Evolutionary conservation across 2,888 invertebrate species (phyloP), one percentile per base, ranked within the genome.

Genomic region (Diplazon laetatorius): DNA sequence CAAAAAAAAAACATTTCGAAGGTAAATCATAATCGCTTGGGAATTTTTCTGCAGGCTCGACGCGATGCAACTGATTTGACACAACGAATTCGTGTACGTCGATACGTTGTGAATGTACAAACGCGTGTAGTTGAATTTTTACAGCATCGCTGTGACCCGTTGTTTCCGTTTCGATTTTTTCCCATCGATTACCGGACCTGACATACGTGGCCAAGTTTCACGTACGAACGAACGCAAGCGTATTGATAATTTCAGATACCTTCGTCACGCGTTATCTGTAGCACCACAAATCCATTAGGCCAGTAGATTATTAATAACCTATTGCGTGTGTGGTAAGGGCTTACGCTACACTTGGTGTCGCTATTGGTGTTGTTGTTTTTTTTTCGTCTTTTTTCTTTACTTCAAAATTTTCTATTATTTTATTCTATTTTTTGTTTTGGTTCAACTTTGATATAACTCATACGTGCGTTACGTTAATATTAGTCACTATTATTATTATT

Each of bases 261-360:
- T 42, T 76, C 22, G 73, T 39, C 39, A 55, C 55, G 55, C 55
- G n/a, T n/a, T n/a, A n/a, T 59, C 55, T 9, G 68, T 52, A 52
- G 55, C 22, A 42, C 25, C 55, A 62, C 48, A 55, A 44, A 50
- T 55, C 72, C 59, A 74, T 71, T 57, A 35, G n/a, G n/a, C n/a
- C n/a, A n/a, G 63, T 80, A 74, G 80, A 80, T 75, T 52, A 89
- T 88, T 87, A 87, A 89, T 88, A 89, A 89, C 85, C 88, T 81
- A 71, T 89, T 88, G 89, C 88, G 89, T 87, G 89, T 90, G 88
- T 89, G 89, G 88, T 87, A 85, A 87, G 87, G 87, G 90, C 90
- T 90, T 90, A 89, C 87, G 89, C 90, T 89, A 89, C 88, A 89
- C 88, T 89, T 89, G 90, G 88, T 90, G 90, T 90, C 89, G 90